Percentiles rank a stretch among this genome's conserved stretches.
Conservation (phyloP, 1,140 invertebrate genomes). For the Sminthurinus signatus region DNA sequence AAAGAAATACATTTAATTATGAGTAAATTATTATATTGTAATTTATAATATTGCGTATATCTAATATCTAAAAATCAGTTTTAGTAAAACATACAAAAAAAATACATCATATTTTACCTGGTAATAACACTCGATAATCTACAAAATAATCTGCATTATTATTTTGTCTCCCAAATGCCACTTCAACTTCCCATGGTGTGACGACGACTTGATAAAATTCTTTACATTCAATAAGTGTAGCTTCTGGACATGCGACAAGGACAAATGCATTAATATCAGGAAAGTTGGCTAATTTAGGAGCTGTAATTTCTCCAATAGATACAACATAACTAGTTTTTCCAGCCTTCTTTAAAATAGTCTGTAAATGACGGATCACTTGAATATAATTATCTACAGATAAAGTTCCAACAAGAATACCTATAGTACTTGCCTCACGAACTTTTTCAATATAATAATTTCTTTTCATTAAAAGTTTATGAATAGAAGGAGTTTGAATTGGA, state of each 20-base stretch:
- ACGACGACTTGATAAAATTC: conserved; percentile 85
- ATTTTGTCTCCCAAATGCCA: conserved; percentile 53
- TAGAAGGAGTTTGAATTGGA: conserved; percentile 35
- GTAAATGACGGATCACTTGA: conserved; percentile 66
- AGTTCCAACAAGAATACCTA: conserved; percentile 85
- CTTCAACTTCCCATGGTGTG: conserved; percentile 86
- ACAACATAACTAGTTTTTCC: conserved; percentile 85
- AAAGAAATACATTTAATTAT: neutral
- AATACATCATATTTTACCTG: conserved; percentile 7
- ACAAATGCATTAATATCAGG: conserved; percentile 75
- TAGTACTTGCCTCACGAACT: conserved; percentile 74
- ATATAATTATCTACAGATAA: conserved; percentile 73
- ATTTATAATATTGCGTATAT: too few species aligned
- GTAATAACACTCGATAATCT: conserved; percentile 22
- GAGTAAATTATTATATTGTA: neutral
- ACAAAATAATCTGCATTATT: conserved; percentile 16
- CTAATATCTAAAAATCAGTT: too few species aligned
- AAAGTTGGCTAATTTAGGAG: conserved; percentile 88
- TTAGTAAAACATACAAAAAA: too few species aligned
- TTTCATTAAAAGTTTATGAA: conserved; percentile 57
- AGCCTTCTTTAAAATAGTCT: conserved; percentile 60
- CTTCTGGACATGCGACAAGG: conserved; percentile 77
- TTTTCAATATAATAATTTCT: conserved; percentile 77
- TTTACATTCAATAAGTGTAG: conserved; percentile 52
- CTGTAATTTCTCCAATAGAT: conserved; percentile 85